These are phyloP conservation scores for Phortica variegata DNA, from an alignment of 1,140 invertebrate genomes.

Conservation along the genomic window DNA sequence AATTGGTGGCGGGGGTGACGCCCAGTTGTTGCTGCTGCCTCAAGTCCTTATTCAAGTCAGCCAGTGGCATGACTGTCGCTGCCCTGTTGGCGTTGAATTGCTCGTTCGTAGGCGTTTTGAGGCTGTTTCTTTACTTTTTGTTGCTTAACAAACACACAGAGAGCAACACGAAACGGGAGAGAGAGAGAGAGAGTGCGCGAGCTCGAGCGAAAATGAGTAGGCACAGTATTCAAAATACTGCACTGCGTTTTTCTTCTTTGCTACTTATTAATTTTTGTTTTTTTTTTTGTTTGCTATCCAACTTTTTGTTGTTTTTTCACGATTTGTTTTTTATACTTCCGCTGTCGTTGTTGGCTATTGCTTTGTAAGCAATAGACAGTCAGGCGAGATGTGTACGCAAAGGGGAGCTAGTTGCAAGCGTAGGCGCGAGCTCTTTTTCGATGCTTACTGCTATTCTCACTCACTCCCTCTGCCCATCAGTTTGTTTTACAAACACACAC, in stretches of 20 bases:
- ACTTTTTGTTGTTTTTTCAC: neutral
- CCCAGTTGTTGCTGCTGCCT: conserved; percentile 40
- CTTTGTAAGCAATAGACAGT: neutral
- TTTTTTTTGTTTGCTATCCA: neutral
- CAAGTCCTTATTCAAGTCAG: conserved; percentile 51
- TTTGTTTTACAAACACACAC: neutral
- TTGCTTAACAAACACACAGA: too few species aligned
- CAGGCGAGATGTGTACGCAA: neutral
- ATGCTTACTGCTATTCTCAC: conserved; percentile 6
- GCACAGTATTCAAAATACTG: too few species aligned
- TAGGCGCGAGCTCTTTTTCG: conserved; percentile 12
- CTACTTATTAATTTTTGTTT: neutral
- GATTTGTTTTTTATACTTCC: conserved; percentile 27
- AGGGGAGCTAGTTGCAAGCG: conserved; percentile 2
- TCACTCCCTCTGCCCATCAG: conserved; percentile 11
- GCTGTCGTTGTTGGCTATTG: neutral
- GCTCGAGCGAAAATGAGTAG: too few species aligned
- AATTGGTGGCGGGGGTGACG: conserved; percentile 7
- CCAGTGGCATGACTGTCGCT: conserved; percentile 48
- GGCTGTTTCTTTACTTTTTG: conserved; percentile 1
- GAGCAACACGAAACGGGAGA: too few species aligned
- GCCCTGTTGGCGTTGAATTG: conserved; percentile 26
- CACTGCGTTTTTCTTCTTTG: neutral
- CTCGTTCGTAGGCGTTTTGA: conserved; percentile 22
- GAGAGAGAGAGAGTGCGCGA: too few species aligned